Base-by-base conservation (phyloP, 2,797 vertebrate species). In the Pantherophis vulpinus region DNA sequence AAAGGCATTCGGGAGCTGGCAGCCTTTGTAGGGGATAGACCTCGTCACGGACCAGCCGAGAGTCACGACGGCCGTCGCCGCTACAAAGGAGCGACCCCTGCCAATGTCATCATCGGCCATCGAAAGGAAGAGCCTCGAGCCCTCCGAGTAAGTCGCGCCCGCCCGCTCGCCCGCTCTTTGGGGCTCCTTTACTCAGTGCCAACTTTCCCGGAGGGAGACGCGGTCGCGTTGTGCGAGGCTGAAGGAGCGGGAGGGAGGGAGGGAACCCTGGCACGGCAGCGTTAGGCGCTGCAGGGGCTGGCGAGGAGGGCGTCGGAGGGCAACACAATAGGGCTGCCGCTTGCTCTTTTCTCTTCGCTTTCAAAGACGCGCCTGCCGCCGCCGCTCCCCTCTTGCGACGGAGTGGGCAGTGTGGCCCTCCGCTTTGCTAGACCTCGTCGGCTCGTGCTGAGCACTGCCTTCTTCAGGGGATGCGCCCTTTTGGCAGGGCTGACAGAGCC, bases 61-160 rank as follows among this genome's bases (percentile, higher is more conserved):
- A 83, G 74, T 25, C 74, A 25, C 74, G 74, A 47, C 27, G 37
- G 16, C 32, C 56, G 89, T 2, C 54, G 37, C 54, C 54, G 32
- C n/a, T 97, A 97, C 97, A 97, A 98, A 97, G 97, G 97, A 97
- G 95, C 97, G 79, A 93, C 90, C 94, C 94, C 97, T 95, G 96
- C 98, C 98, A 97, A 99, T 99, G 99, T 97, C 99, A 97, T 98
- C 99, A 93, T 98, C 99, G 93, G 97, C 98, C 94, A 99, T 99
- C 97, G 99, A 99, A 97, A 99, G 99, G 96, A 99, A 99, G 97
- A 99, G 98, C 91, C 96, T 99, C 98, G 99, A 99, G 95, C 97
- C 98, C 87, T 98, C 98, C 61, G 99, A 99, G 99, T 99, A 97
- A 99, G 99, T 99, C 96, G n/a, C 87, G n/a, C 5, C 10, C 37